Percentiles rank a stretch among this genome's conserved stretches.
phyloP scores from a whole-genome alignment of 2,888 invertebrate genomes.

The Andrena bucephala region DNA sequence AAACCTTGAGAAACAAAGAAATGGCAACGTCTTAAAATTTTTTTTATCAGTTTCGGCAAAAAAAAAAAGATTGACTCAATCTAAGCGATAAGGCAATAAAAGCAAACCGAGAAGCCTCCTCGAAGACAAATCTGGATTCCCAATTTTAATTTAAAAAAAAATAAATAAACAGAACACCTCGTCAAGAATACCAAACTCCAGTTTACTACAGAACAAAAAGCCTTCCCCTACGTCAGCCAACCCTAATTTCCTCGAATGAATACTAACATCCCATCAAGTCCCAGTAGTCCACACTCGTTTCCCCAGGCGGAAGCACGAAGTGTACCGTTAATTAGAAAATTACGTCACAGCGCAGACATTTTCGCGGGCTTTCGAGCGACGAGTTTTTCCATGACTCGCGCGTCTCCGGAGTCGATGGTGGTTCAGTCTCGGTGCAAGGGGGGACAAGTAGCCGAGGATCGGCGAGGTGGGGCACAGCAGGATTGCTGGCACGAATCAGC shows the following conservation, averaged over 20 bases:
- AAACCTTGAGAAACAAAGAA: no score
- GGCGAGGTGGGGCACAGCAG: constrained; percentile 26
- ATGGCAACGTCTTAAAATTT: no score
- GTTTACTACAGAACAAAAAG: not conserved
- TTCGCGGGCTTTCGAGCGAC: constrained; percentile 9
- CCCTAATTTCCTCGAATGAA: not conserved
- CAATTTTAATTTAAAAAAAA: not conserved
- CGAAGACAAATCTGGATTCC: not conserved
- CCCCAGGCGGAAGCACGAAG: not conserved
- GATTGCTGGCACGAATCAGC: constrained; percentile 53
- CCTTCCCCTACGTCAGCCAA: not conserved
- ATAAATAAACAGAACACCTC: not conserved
- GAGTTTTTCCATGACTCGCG: constrained; percentile 1
- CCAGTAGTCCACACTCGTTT: not conserved
- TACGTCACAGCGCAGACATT: constrained; percentile 37
- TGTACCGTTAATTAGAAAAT: constrained; percentile 34
- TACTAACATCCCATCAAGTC: not conserved
- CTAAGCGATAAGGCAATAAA: no score
- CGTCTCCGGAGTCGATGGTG: not conserved
- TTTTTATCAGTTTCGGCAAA: no score
- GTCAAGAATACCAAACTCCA: not conserved
- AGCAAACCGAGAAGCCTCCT: no score
- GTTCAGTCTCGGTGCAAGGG: not conserved
- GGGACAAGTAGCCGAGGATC: constrained; percentile 12
- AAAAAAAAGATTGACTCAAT: no score